Evolutionary conservation across 2,888 invertebrate genomes (phyloP).

Genomic region (Heliothis peltigera): DNA sequence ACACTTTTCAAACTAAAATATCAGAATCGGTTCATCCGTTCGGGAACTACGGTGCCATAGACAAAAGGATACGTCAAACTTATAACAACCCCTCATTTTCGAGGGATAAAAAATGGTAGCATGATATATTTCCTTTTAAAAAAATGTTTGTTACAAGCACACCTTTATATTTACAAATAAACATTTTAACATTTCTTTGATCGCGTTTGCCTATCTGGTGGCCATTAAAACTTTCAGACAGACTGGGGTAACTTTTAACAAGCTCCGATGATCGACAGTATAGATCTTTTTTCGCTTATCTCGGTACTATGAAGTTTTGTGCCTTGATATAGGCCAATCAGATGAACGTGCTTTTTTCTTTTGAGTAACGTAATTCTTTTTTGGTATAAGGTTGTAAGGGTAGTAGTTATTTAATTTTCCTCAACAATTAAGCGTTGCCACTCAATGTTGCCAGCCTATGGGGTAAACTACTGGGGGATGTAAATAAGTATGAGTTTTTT

Average conservation of each 20-base stretch:
- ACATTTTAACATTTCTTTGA: conserved; percentile 61
- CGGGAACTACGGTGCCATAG: too few species aligned
- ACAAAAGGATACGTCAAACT: too few species aligned
- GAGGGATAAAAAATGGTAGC: conserved; percentile 3
- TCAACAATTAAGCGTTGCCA: too few species aligned
- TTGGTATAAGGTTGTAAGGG: not conserved
- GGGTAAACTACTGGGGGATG: too few species aligned
- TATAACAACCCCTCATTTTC: too few species aligned
- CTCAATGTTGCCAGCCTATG: too few species aligned
- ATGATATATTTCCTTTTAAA: not conserved
- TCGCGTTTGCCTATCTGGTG: conserved; percentile 59
- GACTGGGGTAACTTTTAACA: conserved; percentile 60
- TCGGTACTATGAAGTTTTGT: conserved; percentile 43
- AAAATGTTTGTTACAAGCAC: conserved; percentile 15
- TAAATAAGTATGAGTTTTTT: too few species aligned
- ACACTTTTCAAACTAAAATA: too few species aligned
- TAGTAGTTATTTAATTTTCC: conserved; percentile 1
- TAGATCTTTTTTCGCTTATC: conserved; percentile 55
- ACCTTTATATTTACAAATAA: conserved; percentile 57
- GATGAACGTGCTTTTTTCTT: conserved; percentile 27
- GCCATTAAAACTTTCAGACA: conserved; percentile 60
- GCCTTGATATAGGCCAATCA: conserved; percentile 38
- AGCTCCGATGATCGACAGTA: conserved; percentile 60
- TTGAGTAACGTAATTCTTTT: conserved; percentile 10
- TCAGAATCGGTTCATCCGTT: too few species aligned